Evolutionary conservation across 2,113 vertebrate species (phyloP).

Genomic region (Oncorhynchus kisutch): DNA sequence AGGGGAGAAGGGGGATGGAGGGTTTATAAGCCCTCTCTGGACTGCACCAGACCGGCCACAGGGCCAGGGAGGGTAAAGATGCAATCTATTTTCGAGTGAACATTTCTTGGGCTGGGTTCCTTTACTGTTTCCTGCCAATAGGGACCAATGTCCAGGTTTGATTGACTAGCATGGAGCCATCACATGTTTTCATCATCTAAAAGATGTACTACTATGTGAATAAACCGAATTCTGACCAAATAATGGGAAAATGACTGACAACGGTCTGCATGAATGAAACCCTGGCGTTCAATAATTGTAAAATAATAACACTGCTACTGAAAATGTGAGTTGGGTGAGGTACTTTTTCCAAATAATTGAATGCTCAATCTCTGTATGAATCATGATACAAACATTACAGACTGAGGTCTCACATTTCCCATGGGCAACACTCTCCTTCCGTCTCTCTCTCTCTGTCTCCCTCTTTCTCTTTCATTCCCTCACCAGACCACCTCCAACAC

Average conservation of each 20-base stretch:
- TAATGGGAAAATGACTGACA: too few species aligned
- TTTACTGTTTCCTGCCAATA: too few species aligned
- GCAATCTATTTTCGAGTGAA: too few species aligned
- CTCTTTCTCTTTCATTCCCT: not conserved
- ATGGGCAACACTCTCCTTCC: constrained; percentile 61
- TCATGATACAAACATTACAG: constrained; percentile 62
- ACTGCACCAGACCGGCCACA: not conserved
- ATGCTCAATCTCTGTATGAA: constrained; percentile 66
- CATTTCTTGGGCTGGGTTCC: too few species aligned
- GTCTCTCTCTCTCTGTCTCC: not conserved
- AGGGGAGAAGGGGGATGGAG: constrained; percentile 28
- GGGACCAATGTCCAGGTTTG: too few species aligned
- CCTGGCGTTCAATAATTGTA: not conserved
- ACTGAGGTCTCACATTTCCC: constrained; percentile 67
- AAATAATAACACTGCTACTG: not conserved
- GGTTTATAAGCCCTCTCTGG: constrained; percentile 16
- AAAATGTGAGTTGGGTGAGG: not conserved
- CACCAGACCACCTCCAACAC: constrained; percentile 65
- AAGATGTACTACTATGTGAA: too few species aligned
- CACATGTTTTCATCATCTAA: too few species aligned
- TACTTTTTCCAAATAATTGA: constrained; percentile 46
- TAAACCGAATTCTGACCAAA: too few species aligned
- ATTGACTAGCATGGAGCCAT: too few species aligned
- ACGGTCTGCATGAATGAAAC: not conserved
- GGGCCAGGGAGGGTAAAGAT: too few species aligned